These are phyloP conservation scores for Matsumyia berberina DNA, from an alignment of 2,888 invertebrate genomes.

Conservation along the genomic window DNA sequence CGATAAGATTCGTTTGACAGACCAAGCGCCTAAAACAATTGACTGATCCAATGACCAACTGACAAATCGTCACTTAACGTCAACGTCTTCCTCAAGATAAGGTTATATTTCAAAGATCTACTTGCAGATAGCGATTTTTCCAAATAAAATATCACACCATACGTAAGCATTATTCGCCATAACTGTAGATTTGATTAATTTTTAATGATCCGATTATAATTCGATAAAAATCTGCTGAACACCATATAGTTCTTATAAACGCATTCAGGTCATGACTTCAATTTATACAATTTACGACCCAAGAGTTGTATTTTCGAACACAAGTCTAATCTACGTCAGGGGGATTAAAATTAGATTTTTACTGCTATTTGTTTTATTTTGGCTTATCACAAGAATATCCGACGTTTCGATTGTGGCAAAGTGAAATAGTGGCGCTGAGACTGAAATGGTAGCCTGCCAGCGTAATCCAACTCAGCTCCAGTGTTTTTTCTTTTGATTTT, in stretches of 20 bases:
- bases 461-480: slow-evolving; percentile 23
- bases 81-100: too few species aligned
- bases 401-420: neutral
- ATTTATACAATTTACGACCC: slow-evolving; percentile 36
- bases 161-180: neutral
- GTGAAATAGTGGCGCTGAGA: neutral
- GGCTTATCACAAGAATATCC: slow-evolving; percentile 27
- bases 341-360: slow-evolving; percentile 29
- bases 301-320: slow-evolving; percentile 19
- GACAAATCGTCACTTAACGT: too few species aligned
- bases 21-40: too few species aligned
- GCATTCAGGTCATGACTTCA: neutral
- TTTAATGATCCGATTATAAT: slow-evolving; percentile 38
- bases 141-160: neutral
- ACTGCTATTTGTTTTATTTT: slow-evolving; percentile 8
- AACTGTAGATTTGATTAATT: slow-evolving; percentile 2
- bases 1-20: too few species aligned
- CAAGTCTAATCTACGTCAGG: slow-evolving; percentile 32
- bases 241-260: neutral
- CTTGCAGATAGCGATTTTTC: too few species aligned
- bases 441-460: neutral
- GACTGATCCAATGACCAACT: too few species aligned
- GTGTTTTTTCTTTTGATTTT: neutral
- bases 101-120: too few species aligned
- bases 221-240: slow-evolving; percentile 33